Conservation (phyloP, 2,888 invertebrate species). For the Eupithecia pulchellata region DNA sequence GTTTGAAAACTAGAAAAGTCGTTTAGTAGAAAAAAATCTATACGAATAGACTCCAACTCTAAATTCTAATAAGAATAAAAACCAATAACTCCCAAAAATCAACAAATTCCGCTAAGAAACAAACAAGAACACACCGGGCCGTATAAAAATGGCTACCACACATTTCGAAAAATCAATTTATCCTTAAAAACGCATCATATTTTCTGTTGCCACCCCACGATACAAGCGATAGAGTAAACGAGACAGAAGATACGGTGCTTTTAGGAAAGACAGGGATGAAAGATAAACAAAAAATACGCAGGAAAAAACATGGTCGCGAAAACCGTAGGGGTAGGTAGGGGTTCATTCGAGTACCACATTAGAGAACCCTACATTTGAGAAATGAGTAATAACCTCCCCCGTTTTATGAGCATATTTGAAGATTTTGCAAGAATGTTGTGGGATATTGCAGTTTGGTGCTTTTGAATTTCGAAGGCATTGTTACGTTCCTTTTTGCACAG, state of each 20-base stretch:
- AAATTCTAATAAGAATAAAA: conserved; percentile 13
- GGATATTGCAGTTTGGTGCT: conserved; percentile 54
- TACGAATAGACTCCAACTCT: background rate
- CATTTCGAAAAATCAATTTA: conserved; percentile 82
- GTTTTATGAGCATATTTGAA: conserved; percentile 73
- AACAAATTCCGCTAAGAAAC: conserved; percentile 25
- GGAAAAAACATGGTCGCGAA: conserved; percentile 83
- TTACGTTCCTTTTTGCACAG: conserved; percentile 3
- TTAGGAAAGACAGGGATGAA: conserved; percentile 51
- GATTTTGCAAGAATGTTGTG: conserved; percentile 60
- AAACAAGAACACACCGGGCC: conserved; percentile 55
- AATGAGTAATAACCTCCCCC: conserved; percentile 78
- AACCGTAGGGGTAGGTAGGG: conserved; percentile 81
- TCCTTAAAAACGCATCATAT: conserved; percentile 83
- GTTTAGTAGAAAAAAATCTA: no score
- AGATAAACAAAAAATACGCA: conserved; percentile 76
- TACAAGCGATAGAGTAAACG: conserved; percentile 64
- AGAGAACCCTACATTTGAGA: conserved; percentile 76
- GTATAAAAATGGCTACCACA: conserved; percentile 75
- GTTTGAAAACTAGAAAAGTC: no score
- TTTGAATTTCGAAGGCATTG: conserved; percentile 28
- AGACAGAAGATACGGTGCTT: conserved; percentile 48
- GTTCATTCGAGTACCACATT: conserved; percentile 77
- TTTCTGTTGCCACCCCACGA: conserved; percentile 79
- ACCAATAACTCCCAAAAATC: background rate